These are phyloP conservation scores for Phalanger gymnotis DNA, from an alignment of 2,797 vertebrate species.

Conservation along the genomic window DNA sequence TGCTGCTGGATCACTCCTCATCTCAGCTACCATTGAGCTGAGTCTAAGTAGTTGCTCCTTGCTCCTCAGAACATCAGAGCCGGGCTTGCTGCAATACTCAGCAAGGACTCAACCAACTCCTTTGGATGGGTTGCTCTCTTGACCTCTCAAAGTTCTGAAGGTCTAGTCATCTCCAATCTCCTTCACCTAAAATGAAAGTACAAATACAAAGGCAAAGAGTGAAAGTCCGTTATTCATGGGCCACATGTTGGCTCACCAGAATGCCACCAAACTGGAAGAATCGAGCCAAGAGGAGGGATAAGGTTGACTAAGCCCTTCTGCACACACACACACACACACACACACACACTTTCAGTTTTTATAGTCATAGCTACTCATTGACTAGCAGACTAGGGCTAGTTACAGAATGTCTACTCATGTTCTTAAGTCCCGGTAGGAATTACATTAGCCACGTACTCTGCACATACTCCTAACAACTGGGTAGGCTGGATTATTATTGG, in stretches of 20 bases:
- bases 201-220: neutral
- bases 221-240: neutral
- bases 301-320: neutral
- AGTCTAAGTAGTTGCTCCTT: neutral
- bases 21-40: neutral
- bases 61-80: neutral
- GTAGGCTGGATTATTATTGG: neutral
- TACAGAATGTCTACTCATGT: neutral
- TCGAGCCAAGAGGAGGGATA: neutral
- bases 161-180: neutral
- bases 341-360: neutral
- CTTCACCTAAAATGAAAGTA: neutral
- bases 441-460: neutral
- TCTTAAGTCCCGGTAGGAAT: neutral
- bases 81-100: neutral
- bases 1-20: neutral
- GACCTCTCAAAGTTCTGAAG: neutral
- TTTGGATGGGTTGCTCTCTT: neutral
- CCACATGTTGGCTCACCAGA: neutral
- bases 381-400: neutral
- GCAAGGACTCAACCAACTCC: neutral
- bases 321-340: neutral
- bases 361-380: neutral
- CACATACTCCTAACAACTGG: neutral
- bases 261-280: neutral